These are phyloP conservation scores for Pyrocephalus nanus DNA, from an alignment of 2,797 vertebrate genomes.

Conservation along the genomic window DNA sequence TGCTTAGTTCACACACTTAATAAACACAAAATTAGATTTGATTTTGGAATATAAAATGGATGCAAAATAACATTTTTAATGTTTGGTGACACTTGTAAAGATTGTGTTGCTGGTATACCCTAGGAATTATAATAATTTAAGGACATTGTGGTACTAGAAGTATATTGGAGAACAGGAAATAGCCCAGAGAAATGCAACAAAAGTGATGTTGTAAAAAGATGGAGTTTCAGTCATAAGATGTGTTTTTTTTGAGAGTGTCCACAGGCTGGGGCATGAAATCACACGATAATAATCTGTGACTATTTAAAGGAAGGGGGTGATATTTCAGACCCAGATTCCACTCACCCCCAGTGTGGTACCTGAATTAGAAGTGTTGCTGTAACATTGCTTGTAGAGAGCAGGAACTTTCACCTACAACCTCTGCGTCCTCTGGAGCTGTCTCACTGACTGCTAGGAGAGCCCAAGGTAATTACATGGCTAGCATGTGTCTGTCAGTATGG, in stretches of 20 bases:
- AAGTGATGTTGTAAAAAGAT: background rate
- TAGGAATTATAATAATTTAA: background rate
- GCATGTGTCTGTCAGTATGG: rapidly evolving
- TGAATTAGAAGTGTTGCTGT: background rate
- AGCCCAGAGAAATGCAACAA: background rate
- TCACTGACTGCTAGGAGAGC: background rate
- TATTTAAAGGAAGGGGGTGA: background rate
- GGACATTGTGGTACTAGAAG: background rate
- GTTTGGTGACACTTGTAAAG: background rate
- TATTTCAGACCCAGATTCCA: constrained; percentile 7
- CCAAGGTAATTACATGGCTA: background rate
- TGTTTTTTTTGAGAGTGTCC: background rate
- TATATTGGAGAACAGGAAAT: background rate
- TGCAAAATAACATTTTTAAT: background rate
- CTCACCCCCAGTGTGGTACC: background rate
- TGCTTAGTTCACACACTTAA: background rate
- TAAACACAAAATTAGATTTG: background rate
- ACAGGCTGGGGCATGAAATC: background rate
- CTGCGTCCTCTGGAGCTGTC: background rate
- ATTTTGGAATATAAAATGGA: background rate
- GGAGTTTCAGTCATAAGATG: background rate
- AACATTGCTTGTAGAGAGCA: background rate
- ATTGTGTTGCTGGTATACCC: background rate
- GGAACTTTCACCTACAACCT: background rate
- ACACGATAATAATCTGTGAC: background rate